phyloP scores from a whole-genome alignment of 2,113 vertebrate species.

The Arvicanthis niloticus region DNA sequence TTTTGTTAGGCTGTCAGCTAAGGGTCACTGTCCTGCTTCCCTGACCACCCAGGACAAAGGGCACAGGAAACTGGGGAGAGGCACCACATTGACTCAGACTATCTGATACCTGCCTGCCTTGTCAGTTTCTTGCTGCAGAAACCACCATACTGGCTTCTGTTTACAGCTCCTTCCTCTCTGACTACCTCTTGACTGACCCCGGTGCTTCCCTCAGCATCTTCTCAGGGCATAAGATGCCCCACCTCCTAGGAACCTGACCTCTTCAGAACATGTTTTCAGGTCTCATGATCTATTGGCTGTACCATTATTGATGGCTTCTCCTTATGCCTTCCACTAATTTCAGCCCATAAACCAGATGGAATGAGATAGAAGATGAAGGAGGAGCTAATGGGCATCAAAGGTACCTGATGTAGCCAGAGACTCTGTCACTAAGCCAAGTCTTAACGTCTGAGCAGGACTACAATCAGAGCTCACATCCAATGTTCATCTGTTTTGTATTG shows the following conservation, averaged over 20 bases:
- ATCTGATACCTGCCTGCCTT: neutral
- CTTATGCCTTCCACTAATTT: neutral
- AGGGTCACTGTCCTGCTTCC: neutral
- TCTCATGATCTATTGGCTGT: neutral
- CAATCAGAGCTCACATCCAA: neutral
- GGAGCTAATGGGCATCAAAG: neutral
- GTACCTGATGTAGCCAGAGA: neutral
- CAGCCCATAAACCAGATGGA: neutral
- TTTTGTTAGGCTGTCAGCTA: neutral
- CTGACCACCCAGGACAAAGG: neutral
- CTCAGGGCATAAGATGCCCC: fast-evolving
- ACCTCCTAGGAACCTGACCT: no score
- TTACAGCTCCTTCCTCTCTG: no score
- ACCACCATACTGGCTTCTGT: no score
- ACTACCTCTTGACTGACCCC: neutral
- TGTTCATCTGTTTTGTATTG: neutral
- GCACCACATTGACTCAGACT: neutral
- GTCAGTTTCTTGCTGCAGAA: neutral
- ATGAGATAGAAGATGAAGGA: neutral
- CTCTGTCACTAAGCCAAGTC: neutral
- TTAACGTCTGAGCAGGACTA: neutral
- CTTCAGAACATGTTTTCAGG: neutral
- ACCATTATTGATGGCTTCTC: neutral
- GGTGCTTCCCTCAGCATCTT: neutral
- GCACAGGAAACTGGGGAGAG: neutral